A percentile compares a stretch with the other conserved stretches of the same genome.
phyloP scores from a whole-genome alignment of 2,888 invertebrate species.

The Brassicogethes aeneus region DNA sequence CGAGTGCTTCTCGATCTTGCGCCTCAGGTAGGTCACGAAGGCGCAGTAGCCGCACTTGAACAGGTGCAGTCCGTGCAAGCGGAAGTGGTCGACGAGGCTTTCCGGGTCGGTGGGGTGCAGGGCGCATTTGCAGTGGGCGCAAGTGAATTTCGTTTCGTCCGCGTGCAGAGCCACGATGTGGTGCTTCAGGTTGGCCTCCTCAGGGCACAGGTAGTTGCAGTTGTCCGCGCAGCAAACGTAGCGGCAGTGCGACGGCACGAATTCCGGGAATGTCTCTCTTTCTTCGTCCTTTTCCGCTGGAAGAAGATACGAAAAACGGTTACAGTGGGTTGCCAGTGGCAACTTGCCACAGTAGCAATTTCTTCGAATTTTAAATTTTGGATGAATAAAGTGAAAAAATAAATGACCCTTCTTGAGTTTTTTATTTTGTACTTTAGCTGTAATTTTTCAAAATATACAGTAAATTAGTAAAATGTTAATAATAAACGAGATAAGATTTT shows the following conservation, averaged over 20 bases:
- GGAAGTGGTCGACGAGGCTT: conserved; percentile 56
- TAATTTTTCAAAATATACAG: too few species aligned
- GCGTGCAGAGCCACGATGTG: conserved; percentile 66
- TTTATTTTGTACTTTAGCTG: conserved; percentile 5
- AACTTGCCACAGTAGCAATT: too few species aligned
- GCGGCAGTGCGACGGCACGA: conserved; percentile 34
- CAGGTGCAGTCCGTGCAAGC: conserved; percentile 63
- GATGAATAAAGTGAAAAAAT: too few species aligned
- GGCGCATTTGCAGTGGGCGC: conserved; percentile 61
- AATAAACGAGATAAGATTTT: too few species aligned
- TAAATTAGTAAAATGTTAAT: too few species aligned
- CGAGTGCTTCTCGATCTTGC: conserved; percentile 58
- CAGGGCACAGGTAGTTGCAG: conserved; percentile 63
- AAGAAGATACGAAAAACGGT: too few species aligned
- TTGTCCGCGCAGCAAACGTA: conserved; percentile 63
- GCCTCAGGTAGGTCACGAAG: conserved; percentile 54
- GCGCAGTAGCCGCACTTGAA: conserved; percentile 65
- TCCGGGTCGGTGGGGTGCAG: conserved; percentile 38
- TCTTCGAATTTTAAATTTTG: background rate
- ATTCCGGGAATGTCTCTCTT: conserved; percentile 22
- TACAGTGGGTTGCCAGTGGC: too few species aligned
- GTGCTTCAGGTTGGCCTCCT: conserved; percentile 60
- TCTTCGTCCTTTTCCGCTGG: conserved; percentile 17
- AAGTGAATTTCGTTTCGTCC: conserved; percentile 44
- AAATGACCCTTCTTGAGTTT: too few species aligned